Conservation (phyloP, 1,140 invertebrate genomes). For the Anadara kagoshimensis region DNA sequence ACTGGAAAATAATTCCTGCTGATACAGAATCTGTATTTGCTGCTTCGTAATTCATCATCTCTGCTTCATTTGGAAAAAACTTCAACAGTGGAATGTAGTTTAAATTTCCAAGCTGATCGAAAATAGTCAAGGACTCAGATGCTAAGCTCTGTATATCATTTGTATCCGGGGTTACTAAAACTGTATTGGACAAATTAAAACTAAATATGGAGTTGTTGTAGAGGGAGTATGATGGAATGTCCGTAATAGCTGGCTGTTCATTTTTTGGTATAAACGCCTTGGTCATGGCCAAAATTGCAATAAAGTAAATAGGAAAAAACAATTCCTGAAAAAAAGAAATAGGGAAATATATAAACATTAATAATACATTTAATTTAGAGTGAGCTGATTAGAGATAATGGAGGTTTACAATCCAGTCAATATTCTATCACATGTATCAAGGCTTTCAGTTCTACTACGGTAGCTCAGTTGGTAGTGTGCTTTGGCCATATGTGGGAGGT, state of each 20-base stretch:
- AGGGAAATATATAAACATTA: neutral
- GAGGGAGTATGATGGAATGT: conserved; percentile 37
- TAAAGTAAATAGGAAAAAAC: conserved; percentile 58
- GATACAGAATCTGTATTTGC: neutral
- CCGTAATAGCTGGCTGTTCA: conserved; percentile 31
- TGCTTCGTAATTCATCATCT: conserved; percentile 21
- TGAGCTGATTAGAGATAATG: neutral
- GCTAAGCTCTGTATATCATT: conserved; percentile 38
- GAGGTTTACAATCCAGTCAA: neutral
- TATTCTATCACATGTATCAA: neutral
- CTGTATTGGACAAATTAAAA: neutral
- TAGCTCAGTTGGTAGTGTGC: neutral
- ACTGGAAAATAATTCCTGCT: conserved; percentile 45
- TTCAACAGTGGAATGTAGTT: neutral
- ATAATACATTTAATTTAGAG: neutral
- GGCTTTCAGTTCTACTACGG: neutral
- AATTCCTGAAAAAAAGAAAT: conserved; percentile 53
- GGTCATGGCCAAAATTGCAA: conserved; percentile 50
- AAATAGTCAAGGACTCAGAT: conserved; percentile 21
- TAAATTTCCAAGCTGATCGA: conserved; percentile 21
- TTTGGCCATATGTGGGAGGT: neutral
- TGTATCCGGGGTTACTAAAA: conserved; percentile 43
- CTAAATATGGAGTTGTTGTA: conserved; percentile 12
- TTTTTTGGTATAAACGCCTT: conserved; percentile 39
- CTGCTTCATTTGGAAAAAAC: conserved; percentile 30